Evolutionary conservation across 2,888 invertebrate genomes (phyloP), one percentile per base, ranked within the genome.

Genomic region (Hemistola chrysoprasaria): DNA sequence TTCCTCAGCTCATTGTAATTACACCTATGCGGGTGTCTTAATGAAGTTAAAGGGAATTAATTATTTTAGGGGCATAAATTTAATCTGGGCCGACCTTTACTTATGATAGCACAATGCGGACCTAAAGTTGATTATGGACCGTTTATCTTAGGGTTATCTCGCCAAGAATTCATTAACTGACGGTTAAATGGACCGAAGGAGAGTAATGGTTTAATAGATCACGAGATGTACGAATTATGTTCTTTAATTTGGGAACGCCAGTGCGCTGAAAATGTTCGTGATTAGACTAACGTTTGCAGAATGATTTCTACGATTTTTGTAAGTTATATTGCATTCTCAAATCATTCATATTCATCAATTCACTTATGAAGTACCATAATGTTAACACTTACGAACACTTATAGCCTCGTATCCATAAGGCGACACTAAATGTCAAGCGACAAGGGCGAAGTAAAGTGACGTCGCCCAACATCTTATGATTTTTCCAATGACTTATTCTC

Each of bases 21-120:
- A 87, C 86, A 87, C 87, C 81, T 87, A 87, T 87, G 86, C 87
- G 87, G 87, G 87, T 78, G 74, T 79, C 82, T 83, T 86, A 86
- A 87, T 87, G 87, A 87, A 87, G 80, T 86, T 86, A 85, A 87
- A 81, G 86, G 82, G 83, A 87, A 86, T 86, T 86, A 82, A 87
- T 86, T 86, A 87, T 87, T 85, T 81, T 77, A 80, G 83, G 81
- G 69, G 77, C 70, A 83, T 84, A 83, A 83, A 85, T 85, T 85
- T 84, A 84, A 85, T 81, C 80, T 76, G 69, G 73, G 62, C 72
- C 72, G 78, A 71, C 81, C 81, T 79, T 82, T 78, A 77, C 78
- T 78, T 81, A 78, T 78, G 79, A 78, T 68, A 69, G 75, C 60
- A 72, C 68, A 73, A 73, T 69, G 63, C 70, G 57, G 62, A 65